A percentile compares a stretch with the other conserved stretches of the same genome.
Conservation (phyloP, 2,888 invertebrate genomes). For the Lepidonotus clava region DNA sequence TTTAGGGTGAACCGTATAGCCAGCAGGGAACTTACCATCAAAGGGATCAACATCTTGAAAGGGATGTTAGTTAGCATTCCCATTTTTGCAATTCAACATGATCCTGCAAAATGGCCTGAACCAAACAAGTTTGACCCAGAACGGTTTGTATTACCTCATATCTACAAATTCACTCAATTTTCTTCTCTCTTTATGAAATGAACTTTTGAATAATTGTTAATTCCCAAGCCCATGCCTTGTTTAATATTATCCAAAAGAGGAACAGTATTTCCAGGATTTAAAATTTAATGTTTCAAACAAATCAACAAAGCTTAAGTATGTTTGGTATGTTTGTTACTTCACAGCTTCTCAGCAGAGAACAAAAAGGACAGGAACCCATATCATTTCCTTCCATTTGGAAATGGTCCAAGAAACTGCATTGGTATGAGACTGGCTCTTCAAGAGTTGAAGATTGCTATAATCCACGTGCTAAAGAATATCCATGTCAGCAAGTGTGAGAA, state of each 20-base stretch:
- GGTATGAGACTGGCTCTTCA: conserved; percentile 49
- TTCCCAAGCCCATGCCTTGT: too few relatives aligned
- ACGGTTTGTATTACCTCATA: too few relatives aligned
- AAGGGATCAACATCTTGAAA: conserved; percentile 57
- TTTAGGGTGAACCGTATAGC: conserved; percentile 52
- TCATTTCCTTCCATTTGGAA: conserved; percentile 52
- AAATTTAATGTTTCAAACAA: too few relatives aligned
- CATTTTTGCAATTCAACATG: conserved; percentile 60
- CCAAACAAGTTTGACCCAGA: conserved; percentile 62
- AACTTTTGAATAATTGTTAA: too few relatives aligned
- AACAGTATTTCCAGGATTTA: too few relatives aligned
- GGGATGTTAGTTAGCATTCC: conserved; percentile 54
- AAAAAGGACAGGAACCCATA: conserved; percentile 32
- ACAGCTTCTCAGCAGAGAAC: conserved; percentile 60
- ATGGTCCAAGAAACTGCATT: conserved; percentile 48
- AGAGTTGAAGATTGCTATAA: conserved; percentile 47
- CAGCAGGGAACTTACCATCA: conserved; percentile 42
- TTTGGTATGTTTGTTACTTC: not conserved
- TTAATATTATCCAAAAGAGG: too few relatives aligned
- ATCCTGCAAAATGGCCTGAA: conserved; percentile 58
- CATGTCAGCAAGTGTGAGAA: conserved; percentile 44
- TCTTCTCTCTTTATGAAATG: too few relatives aligned
- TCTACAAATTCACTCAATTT: too few relatives aligned
- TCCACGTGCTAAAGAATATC: conserved; percentile 2
- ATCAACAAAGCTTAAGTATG: not conserved